These are phyloP conservation scores for Drosophila colorata DNA, from an alignment of 2,888 invertebrate species.

Conservation along the genomic window DNA sequence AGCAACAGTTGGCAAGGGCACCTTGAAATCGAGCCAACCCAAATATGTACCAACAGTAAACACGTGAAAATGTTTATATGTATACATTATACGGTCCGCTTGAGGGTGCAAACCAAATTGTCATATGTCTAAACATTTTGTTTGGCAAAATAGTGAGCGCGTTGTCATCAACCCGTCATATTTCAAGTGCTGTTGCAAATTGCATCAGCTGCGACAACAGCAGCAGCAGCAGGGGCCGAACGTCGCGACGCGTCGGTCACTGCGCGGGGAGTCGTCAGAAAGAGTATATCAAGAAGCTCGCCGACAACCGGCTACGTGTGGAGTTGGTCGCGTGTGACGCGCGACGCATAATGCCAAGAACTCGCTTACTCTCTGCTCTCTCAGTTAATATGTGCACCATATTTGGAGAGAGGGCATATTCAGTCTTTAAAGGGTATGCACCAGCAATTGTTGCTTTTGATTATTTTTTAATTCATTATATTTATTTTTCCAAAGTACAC, in stretches of 20 bases:
- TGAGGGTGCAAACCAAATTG: conserved; percentile 23
- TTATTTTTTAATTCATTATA: neutral
- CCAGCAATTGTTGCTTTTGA: neutral
- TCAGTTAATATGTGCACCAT: neutral
- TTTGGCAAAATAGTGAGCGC: conserved; percentile 30
- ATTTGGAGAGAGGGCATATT: neutral
- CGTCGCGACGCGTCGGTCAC: neutral
- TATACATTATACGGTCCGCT: conserved; percentile 2
- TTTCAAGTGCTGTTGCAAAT: conserved; percentile 54
- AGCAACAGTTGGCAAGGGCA: conserved; percentile 62
- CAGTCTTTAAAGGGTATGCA: neutral
- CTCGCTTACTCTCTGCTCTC: conserved; percentile 22
- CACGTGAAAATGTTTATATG: conserved; percentile 7
- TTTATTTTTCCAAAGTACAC: neutral
- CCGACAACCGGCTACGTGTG: conserved; percentile 20
- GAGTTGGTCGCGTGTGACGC: conserved; percentile 31
- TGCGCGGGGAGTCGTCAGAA: neutral
- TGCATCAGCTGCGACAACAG: conserved; percentile 42
- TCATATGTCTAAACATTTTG: conserved; percentile 57
- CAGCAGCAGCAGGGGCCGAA: neutral
- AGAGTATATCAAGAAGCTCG: conserved; percentile 2
- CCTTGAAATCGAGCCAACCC: conserved; percentile 60
- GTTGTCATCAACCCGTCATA: conserved; percentile 48
- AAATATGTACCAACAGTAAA: conserved; percentile 31
- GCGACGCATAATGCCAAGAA: conserved; percentile 13